A percentile compares a stretch with the other conserved stretches of the same genome.
Evolutionary conservation across 2,888 invertebrate genomes (phyloP).

Genomic region (Erpobdella octoculata): DNA sequence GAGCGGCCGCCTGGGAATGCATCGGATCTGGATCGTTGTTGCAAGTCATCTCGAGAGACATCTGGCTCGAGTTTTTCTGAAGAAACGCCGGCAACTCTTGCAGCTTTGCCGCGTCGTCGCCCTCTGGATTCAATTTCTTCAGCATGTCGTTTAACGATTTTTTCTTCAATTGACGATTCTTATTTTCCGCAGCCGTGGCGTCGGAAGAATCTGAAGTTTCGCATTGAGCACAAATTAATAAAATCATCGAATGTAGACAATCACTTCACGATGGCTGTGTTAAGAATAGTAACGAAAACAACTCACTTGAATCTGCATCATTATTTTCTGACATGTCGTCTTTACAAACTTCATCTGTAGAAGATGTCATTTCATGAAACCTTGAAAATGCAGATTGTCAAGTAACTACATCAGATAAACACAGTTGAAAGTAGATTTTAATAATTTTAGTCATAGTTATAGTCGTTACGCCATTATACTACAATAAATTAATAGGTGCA

Average conservation of each 20-base stretch:
- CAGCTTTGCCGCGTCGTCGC: background rate
- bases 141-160: slow-evolving; percentile 21
- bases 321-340: slow-evolving; percentile 6
- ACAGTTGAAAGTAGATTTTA: too few species aligned
- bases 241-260: too few species aligned
- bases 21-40: background rate
- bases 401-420: too few species aligned
- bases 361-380: background rate
- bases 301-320: slow-evolving; percentile 28
- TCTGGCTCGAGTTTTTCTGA: background rate
- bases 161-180: slow-evolving; percentile 11
- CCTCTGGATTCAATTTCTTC: slow-evolving; percentile 19
- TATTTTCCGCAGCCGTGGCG: slow-evolving; percentile 8
- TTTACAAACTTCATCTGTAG: background rate
- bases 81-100: slow-evolving; percentile 18
- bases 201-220: slow-evolving; percentile 20
- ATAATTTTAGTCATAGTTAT: too few species aligned
- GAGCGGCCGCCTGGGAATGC: background rate
- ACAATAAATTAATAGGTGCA: too few species aligned
- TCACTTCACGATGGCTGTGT: too few species aligned
- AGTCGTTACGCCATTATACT: too few species aligned
- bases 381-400: too few species aligned
- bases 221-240: background rate
- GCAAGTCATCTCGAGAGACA: slow-evolving; percentile 2
- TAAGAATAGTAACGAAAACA: too few species aligned